A percentile compares a stretch with the other conserved stretches of the same genome.
Conservation (phyloP, 2,797 vertebrate species). For the Glyptemys insculpta region DNA sequence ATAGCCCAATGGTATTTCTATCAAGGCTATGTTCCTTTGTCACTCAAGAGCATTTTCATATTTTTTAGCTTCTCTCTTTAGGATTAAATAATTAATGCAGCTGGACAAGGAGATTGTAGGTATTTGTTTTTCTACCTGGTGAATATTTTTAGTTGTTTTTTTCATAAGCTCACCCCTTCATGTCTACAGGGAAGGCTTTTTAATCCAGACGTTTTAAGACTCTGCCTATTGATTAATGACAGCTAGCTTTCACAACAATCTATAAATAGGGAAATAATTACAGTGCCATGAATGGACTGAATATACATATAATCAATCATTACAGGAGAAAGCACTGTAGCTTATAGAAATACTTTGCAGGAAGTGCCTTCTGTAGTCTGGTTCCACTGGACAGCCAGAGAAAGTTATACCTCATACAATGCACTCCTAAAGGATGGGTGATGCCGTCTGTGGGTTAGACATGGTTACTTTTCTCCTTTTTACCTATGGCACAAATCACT, state of each 20-base stretch:
- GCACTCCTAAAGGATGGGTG: background rate
- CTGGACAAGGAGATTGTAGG: background rate
- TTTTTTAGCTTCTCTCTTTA: background rate
- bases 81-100: background rate
- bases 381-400: background rate
- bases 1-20: background rate
- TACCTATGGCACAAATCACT: background rate
- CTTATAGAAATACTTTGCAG: background rate
- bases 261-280: constrained; percentile 35
- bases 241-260: constrained; percentile 16
- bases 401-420: background rate
- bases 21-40: background rate
- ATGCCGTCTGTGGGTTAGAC: background rate
- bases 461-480: background rate
- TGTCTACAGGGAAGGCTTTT: fast-evolving
- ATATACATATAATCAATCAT: constrained; percentile 20
- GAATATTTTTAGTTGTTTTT: fast-evolving
- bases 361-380: background rate
- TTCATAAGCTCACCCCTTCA: background rate
- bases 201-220: background rate
- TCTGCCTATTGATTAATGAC: background rate
- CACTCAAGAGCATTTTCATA: fast-evolving
- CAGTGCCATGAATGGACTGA: constrained; percentile 10
- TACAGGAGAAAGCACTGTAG: background rate
- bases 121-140: background rate